Evolutionary conservation across 1,140 invertebrate species (phyloP).

Genomic region (Schlechtendalia chinensis): DNA sequence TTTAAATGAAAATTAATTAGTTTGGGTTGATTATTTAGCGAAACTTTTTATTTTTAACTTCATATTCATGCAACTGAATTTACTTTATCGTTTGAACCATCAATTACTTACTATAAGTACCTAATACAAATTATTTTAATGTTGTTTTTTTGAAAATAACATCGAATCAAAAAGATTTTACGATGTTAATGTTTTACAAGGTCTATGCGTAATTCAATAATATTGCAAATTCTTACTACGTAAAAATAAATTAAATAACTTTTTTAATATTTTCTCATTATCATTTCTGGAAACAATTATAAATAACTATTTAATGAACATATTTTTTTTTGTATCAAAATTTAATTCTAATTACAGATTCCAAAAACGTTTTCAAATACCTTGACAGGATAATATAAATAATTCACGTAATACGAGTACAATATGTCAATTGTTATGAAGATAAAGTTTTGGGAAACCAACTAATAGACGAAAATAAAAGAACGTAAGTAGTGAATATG

Average conservation of each 20-base stretch:
- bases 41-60: too few species aligned
- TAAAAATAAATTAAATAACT: not conserved
- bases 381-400: too few species aligned
- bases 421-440: too few species aligned
- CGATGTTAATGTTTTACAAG: not conserved
- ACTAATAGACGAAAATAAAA: too few species aligned
- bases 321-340: not conserved
- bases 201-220: not conserved
- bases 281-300: not conserved
- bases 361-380: not conserved
- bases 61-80: not conserved
- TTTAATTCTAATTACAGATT: not conserved
- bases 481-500: too few species aligned
- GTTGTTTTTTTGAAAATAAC: constrained; percentile 1
- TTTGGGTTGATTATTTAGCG: too few species aligned
- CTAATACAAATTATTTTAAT: not conserved
- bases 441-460: too few species aligned
- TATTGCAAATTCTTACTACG: not conserved
- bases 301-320: not conserved
- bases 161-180: not conserved
- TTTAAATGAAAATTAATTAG: too few species aligned
- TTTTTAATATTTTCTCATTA: not conserved
- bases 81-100: not conserved
- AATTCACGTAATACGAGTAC: too few species aligned
- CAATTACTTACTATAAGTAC: not conserved